Conservation (phyloP, 1,140 invertebrate genomes). For the Panagrolaimus sp. region DNA sequence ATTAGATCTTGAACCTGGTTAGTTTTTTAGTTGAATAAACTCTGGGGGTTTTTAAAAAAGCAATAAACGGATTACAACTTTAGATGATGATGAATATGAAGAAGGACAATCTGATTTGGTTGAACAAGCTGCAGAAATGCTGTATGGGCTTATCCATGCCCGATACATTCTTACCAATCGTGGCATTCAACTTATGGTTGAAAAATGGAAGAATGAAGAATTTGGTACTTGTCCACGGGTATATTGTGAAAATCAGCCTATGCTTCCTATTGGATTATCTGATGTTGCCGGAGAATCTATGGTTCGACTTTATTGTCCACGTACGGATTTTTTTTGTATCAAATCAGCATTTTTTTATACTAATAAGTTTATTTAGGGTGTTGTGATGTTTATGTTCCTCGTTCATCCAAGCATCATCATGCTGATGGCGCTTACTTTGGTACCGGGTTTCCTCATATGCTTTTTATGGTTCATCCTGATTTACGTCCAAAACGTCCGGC, state of each 20-base stretch:
- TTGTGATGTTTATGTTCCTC: slow-evolving; percentile 98
- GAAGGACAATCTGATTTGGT: slow-evolving; percentile 98
- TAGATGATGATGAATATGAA: slow-evolving; percentile 68
- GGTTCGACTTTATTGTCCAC: slow-evolving; percentile 98
- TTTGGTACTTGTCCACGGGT: slow-evolving; percentile 89
- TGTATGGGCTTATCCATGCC: slow-evolving; percentile 99
- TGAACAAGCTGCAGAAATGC: slow-evolving; percentile 97
- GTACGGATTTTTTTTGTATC: too few species aligned
- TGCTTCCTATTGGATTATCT: slow-evolving; percentile 92
- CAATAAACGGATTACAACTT: slow-evolving; percentile 22
- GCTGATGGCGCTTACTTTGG: slow-evolving; percentile 99
- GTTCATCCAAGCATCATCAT: slow-evolving; percentile 97
- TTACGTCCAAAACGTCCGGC: slow-evolving; percentile 90
- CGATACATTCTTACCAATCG: slow-evolving; percentile 98
- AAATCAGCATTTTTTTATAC: too few species aligned
- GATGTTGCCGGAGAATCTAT: slow-evolving; percentile 98
- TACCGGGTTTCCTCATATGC: slow-evolving; percentile 98
- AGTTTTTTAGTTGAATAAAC: too few species aligned
- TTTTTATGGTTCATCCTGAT: slow-evolving; percentile 99
- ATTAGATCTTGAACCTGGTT: slow-evolving; percentile 93
- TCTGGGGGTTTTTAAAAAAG: neutral
- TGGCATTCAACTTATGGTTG: slow-evolving; percentile 90
- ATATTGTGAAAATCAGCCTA: slow-evolving; percentile 93
- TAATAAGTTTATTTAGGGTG: too few species aligned
- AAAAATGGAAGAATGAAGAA: slow-evolving; percentile 97